A percentile compares a stretch with the other conserved stretches of the same genome.
Evolutionary conservation across 1,140 invertebrate species (phyloP).

Genomic region (Palaemon carinicauda): DNA sequence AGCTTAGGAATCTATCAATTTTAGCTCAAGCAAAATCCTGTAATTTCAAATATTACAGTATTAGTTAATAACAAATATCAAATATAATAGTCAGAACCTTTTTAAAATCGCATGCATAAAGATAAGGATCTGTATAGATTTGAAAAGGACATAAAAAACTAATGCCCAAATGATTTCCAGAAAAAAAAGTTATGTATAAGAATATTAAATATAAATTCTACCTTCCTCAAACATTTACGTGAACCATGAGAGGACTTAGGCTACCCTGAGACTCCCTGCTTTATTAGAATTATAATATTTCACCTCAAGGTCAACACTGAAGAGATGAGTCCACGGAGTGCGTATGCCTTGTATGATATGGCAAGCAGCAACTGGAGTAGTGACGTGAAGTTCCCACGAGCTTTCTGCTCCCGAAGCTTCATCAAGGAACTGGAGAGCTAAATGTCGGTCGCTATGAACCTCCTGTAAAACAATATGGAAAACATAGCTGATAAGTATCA

Average conservation of each 20-base stretch:
- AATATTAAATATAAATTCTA: background rate
- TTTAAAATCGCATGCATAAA: too few species aligned
- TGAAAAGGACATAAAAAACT: too few species aligned
- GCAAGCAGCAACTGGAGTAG: constrained; percentile 12
- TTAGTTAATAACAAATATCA: too few species aligned
- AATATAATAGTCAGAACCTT: too few species aligned
- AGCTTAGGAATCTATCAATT: too few species aligned
- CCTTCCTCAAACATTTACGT: too few species aligned
- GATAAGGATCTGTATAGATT: too few species aligned
- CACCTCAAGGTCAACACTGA: constrained; percentile 32
- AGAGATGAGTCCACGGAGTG: constrained; percentile 23
- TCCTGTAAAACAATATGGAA: background rate
- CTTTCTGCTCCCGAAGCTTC: constrained; percentile 20
- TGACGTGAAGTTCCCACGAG: constrained; percentile 21
- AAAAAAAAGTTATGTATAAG: background rate
- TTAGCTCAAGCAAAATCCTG: too few species aligned
- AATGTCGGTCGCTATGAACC: constrained; percentile 21
- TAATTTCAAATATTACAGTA: too few species aligned
- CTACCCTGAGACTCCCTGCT: background rate
- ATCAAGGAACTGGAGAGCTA: constrained; percentile 24
- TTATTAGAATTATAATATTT: constrained; percentile 8
- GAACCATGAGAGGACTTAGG: background rate
- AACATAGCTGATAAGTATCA: background rate
- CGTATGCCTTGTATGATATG: constrained; percentile 34
- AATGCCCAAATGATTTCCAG: too few species aligned